Evolutionary conservation across 2,797 vertebrate genomes (phyloP).

Genomic region (Ctenosaura bakeri): DNA sequence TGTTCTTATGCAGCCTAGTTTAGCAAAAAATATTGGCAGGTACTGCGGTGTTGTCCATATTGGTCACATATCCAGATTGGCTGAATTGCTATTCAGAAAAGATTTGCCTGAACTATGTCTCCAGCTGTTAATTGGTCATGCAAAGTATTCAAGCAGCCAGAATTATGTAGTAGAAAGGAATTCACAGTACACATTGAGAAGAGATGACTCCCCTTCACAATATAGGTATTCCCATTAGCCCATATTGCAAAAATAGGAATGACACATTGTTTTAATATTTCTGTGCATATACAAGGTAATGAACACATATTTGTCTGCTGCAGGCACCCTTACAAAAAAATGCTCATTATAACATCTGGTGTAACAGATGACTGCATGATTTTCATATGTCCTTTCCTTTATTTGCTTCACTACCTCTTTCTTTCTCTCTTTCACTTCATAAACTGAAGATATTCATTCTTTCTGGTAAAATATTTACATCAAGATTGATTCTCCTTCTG

Average conservation of each 20-base stretch:
- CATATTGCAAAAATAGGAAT: not conserved
- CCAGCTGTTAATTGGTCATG: constrained; percentile 28
- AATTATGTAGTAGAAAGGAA: constrained; percentile 38
- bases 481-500: too few relatives aligned
- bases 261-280: constrained; percentile 2
- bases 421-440: not conserved
- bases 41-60: not conserved
- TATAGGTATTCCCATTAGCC: not conserved
- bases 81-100: constrained; percentile 3
- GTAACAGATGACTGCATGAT: constrained; percentile 17
- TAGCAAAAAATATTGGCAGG: constrained; percentile 5
- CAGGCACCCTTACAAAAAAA: constrained; percentile 17
- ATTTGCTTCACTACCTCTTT: not conserved
- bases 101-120: constrained; percentile 47
- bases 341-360: not conserved
- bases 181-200: not conserved
- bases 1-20: not conserved
- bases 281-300: not conserved
- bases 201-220: not conserved
- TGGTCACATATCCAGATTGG: constrained; percentile 12
- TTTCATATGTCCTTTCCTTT: constrained; percentile 5
- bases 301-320: constrained; percentile 7
- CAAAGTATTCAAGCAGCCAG: constrained; percentile 39
- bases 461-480: not conserved
- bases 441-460: not conserved